These are phyloP conservation scores for Danio tinwini DNA, from an alignment of 2,797 vertebrate species.

Conservation along the genomic window DNA sequence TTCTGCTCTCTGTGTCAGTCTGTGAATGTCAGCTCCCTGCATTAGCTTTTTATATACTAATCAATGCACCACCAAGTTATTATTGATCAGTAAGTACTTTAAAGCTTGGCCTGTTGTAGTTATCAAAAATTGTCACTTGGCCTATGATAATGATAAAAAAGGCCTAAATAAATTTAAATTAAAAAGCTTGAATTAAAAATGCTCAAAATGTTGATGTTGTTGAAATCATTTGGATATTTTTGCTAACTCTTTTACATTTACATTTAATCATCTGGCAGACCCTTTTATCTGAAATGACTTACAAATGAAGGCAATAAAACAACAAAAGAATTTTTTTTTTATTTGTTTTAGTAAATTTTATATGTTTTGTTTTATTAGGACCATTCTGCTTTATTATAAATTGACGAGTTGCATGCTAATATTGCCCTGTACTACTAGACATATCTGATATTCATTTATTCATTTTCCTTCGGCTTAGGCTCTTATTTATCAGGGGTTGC, in stretches of 20 bases:
- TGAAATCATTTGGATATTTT: conserved; percentile 4
- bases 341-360: too few species aligned
- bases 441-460: background rate
- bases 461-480: too few species aligned
- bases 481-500: too few species aligned
- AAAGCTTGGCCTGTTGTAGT: background rate
- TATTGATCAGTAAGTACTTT: conserved; percentile 30
- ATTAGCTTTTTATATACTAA: conserved; percentile 62
- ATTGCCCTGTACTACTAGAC: background rate
- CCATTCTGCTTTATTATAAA: background rate
- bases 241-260: background rate
- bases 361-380: too few species aligned
- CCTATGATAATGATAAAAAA: background rate
- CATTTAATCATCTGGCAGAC: too few species aligned
- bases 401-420: background rate
- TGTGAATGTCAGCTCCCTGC: conserved; percentile 11
- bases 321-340: too few species aligned
- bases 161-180: background rate
- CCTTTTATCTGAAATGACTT: too few species aligned
- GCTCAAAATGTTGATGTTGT: background rate
- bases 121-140: conserved; percentile 1
- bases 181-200: background rate
- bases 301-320: too few species aligned
- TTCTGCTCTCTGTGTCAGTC: conserved; percentile 20
- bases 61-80: conserved; percentile 42